Evolutionary conservation across 2,113 vertebrate species (phyloP).

Genomic region (Setophaga coronata): DNA sequence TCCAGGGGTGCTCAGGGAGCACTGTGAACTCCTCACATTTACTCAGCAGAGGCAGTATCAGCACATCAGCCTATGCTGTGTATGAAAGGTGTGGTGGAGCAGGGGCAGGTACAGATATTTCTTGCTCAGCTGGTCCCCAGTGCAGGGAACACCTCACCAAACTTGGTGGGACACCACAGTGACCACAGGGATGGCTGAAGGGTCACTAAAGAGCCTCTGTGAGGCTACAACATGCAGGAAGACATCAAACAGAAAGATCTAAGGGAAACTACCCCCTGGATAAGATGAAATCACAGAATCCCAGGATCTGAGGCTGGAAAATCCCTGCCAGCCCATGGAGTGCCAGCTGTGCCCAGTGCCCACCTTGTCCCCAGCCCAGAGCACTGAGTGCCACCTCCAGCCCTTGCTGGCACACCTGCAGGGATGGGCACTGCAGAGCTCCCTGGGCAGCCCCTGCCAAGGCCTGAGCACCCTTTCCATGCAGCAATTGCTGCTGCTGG

Average conservation of each 20-base stretch:
- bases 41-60: background rate
- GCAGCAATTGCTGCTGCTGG: no score
- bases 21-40: background rate
- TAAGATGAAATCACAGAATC: background rate
- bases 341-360: no score
- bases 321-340: fast-evolving
- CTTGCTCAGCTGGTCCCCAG: background rate
- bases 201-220: background rate
- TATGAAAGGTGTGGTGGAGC: background rate
- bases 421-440: no score
- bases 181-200: background rate
- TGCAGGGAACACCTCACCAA: background rate
- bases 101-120: background rate
- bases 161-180: background rate
- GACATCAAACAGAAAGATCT: background rate
- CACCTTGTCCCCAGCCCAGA: no score
- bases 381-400: no score
- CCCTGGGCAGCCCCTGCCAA: no score
- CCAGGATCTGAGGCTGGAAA: background rate
- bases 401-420: no score
- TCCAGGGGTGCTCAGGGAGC: background rate
- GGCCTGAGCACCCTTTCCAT: no score
- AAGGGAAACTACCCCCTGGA: background rate
- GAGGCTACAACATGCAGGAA: fast-evolving
- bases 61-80: background rate